Evolutionary conservation across 1,140 invertebrate species (phyloP), one percentile per base, ranked within the genome.

Genomic region (Vanessa tameamea): DNA sequence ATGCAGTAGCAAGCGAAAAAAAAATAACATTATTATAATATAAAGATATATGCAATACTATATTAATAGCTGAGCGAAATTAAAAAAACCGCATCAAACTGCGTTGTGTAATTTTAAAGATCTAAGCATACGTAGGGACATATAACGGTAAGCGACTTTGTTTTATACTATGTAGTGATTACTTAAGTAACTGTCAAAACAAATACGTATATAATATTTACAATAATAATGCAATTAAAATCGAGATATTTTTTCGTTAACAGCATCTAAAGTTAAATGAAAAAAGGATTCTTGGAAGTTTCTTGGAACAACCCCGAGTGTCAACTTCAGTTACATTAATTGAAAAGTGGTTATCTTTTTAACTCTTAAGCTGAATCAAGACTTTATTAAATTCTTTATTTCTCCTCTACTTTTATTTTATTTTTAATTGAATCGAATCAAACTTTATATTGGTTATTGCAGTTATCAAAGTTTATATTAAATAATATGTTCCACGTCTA

Each of bases 291-390:
- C 12, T n/a, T 20, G 11, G 64, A 63, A 63, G 57, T 64, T 64
- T 64, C 61, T 3, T 16, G 7, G 13, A 53, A 64, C 47, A 37
- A 20, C 67, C 20, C 37, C 26, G 47, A 64, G 47, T 64, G 69
- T 71, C 61, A 64, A 51, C 48, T 63, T 6, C 61, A 71, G 48
- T n/a, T 20, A 26, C 59, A 50, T 63, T 71, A 64, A 71, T 71
- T 63, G 61, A 63, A 51, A 71, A 64, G 48, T 64, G 69, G 59
- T 64, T 64, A 51, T 51, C 50, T 71, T 71, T 66, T 66, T 61
- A 66, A 66, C 51, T 26, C 47, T 51, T 26, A 51, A 51, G 43
- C 47, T 50, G 20, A 66, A 66, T n/a, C n/a, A 64, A 37, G 23
- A 37, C 16, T 61, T 61, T 61, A 61, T 61, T 61, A 61, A 61